A percentile compares a stretch with the other conserved stretches of the same genome.
Conservation (phyloP, 2,113 vertebrate genomes). For the Arizona elegans region DNA sequence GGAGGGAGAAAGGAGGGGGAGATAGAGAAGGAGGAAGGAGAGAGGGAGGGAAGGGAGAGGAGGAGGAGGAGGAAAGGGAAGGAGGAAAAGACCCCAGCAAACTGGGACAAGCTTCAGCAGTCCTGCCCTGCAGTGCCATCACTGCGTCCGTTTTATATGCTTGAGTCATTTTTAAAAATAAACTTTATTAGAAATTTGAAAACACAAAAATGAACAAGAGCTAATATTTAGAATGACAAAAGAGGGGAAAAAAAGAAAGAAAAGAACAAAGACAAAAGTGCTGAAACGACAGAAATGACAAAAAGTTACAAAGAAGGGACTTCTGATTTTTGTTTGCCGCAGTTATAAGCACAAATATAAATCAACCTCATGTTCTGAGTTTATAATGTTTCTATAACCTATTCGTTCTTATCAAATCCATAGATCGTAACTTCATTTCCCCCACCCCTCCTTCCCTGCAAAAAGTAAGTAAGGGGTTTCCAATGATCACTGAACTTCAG, state of each 20-base stretch:
- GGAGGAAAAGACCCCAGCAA: neutral
- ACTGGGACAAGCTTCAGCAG: neutral
- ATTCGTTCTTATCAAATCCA: neutral
- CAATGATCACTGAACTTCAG: neutral
- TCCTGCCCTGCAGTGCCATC: neutral
- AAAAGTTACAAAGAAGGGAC: neutral
- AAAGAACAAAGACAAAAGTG: no score
- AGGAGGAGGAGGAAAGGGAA: neutral
- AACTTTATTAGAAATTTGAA: neutral
- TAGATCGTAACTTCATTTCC: neutral
- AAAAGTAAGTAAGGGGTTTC: neutral
- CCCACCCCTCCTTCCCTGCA: no score
- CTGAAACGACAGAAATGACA: no score
- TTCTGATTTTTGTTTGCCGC: neutral
- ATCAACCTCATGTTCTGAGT: no score
- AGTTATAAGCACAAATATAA: neutral
- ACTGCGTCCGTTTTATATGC: neutral
- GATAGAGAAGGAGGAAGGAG: no score
- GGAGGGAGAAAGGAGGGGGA: no score
- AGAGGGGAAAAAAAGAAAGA: no score
- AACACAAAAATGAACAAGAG: neutral
- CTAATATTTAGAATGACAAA: no score
- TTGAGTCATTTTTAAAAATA: neutral
- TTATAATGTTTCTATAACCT: no score
- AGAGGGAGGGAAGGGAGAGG: no score